Evolutionary conservation across 2,113 vertebrate species (phyloP), one percentile per base, ranked within the genome.

Genomic region (Panurus biarmicus): DNA sequence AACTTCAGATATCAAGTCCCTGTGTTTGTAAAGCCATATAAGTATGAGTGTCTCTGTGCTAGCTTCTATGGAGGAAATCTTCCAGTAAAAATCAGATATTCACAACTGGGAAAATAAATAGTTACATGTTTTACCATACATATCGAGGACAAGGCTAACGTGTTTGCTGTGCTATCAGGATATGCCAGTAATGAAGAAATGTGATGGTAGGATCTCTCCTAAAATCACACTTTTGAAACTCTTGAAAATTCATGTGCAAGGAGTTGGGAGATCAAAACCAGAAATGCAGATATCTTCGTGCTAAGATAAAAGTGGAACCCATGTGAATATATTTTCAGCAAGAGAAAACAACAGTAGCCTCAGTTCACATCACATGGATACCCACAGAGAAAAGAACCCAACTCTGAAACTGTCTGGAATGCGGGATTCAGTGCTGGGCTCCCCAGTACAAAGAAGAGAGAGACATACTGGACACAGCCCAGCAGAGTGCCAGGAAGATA

Each of bases 341-440:
- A 83, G 17, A 84, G 8, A 70, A 80, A 92, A 50, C 42, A 83
- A 47, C 42, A 44, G 44, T 40, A 67, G 38, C 23, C 51, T 60
- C 33, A 58, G 31, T 36, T 47, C 36, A 53, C 3, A 1, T 36
- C 45, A 75, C 24, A 21, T 29, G 11, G 23, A 62, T 62, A 81
- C 4, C 18, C 21, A 78, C 11, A 45, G 50, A 79, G n/a, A 71
- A 87, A 87, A 61, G 3, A 85, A 61, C 9, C 29, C 44, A 85
- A 50, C 21, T 54, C 38, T 66, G 47, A 84, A 73, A 83, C 18
- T 24, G 19, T 17, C 14, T 6, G 2, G 48, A 92, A 58, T 2
- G 3, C 0, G 0, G 1, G 3, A 12, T 42, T 6, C 14, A 19
- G 18, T 22, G 22, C 18, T 56, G 57, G 21, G 16, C 29, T 81